phyloP scores from a whole-genome alignment of 2,888 invertebrate genomes.

The Lordiphosa fenestrarum region DNA sequence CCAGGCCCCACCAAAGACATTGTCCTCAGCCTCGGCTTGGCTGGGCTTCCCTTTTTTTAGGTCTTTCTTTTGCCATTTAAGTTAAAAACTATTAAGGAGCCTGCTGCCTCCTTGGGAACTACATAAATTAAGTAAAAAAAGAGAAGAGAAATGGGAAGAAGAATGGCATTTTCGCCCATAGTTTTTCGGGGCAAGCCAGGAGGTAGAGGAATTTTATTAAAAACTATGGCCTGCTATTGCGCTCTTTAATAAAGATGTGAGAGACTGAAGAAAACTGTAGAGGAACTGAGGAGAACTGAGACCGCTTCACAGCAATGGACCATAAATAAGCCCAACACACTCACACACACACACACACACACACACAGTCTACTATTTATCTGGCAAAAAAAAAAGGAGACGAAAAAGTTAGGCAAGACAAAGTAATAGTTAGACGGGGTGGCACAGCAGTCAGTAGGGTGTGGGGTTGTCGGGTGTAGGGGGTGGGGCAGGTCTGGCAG shows the following conservation, averaged over 20 bases:
- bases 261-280: constrained; percentile 8
- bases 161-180: constrained; percentile 1
- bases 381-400: constrained; percentile 13
- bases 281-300: constrained; percentile 12
- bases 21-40: constrained; percentile 25
- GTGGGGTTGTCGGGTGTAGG: background rate
- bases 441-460: background rate
- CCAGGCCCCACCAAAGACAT: constrained; percentile 42
- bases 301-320: constrained; percentile 28
- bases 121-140: constrained; percentile 61
- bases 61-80: constrained; percentile 51
- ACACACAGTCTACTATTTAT: constrained; percentile 28
- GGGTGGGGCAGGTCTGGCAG: background rate
- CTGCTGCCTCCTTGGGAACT: constrained; percentile 47
- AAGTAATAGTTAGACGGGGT: constrained; percentile 40
- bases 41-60: constrained; percentile 19
- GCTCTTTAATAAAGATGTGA: constrained; percentile 64
- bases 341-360: constrained; percentile 26
- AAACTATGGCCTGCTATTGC: constrained; percentile 55
- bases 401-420: constrained; percentile 34
- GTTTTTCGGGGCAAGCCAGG: background rate
- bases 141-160: constrained; percentile 5
- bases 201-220: constrained; percentile 61
- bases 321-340: constrained; percentile 57
- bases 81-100: constrained; percentile 70